A percentile compares a stretch with the other conserved stretches of the same genome.
Evolutionary conservation across 2,113 vertebrate genomes (phyloP).

Genomic region (Colaptes auratus): DNA sequence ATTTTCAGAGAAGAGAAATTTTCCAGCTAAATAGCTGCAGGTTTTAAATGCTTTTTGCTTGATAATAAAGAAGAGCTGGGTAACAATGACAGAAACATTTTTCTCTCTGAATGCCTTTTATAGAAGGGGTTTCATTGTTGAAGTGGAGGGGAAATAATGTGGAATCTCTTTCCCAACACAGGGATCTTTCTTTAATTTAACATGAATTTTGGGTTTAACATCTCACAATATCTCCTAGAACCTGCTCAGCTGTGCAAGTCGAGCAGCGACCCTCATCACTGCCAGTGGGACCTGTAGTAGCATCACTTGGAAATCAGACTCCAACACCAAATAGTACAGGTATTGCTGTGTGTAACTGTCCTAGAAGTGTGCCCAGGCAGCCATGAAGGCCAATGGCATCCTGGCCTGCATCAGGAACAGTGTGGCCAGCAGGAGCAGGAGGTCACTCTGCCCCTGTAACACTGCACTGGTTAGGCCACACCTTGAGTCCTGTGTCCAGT

Average conservation of each 20-base stretch:
- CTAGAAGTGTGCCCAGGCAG: too few relatives aligned
- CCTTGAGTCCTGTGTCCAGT: too few relatives aligned
- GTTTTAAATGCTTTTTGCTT: background rate
- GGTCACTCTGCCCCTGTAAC: too few relatives aligned
- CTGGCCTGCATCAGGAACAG: too few relatives aligned
- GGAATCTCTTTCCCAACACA: background rate
- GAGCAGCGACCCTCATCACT: slow-evolving; percentile 95
- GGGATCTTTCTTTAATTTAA: background rate
- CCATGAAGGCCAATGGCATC: too few relatives aligned
- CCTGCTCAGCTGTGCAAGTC: slow-evolving; percentile 91
- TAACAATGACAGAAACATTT: accelerated
- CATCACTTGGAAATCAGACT: slow-evolving; percentile 94
- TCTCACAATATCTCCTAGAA: slow-evolving; percentile 78
- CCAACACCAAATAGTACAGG: slow-evolving; percentile 99
- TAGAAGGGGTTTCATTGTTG: background rate
- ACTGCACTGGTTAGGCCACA: too few relatives aligned
- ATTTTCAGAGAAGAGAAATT: background rate
- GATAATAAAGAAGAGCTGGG: background rate
- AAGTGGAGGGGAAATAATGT: background rate
- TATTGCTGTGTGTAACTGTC: slow-evolving; percentile 52
- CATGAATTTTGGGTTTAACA: background rate
- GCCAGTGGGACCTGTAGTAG: slow-evolving; percentile 90
- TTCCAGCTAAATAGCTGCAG: background rate
- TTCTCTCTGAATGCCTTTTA: background rate
- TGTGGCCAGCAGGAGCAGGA: too few relatives aligned